Base-by-base conservation (phyloP, 2,113 vertebrate species). In the Thymallus thymallus region DNA sequence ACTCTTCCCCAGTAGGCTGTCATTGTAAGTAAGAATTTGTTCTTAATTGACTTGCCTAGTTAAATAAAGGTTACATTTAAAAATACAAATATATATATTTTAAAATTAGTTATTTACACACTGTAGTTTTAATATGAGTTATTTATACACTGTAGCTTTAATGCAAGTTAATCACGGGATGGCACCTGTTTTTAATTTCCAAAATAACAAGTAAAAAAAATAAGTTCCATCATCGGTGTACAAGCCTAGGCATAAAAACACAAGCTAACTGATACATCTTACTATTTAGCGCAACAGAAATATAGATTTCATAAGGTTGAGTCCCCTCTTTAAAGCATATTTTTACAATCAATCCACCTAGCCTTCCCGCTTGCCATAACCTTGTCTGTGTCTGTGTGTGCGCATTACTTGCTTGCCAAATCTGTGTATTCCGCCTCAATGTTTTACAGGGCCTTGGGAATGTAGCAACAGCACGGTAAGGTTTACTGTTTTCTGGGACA, bases 251-350 rank as follows among this genome's bases (percentile, higher is more conserved):
- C 30, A 73, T 71, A 79, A 78, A 66, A 73, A 70, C 72, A 41
- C 35, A 76, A 69, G 74, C 79, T 76, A 82, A 72, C 63, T 76
- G 79, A 84, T 80, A 77, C 77, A 70, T 84, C 72, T 83, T 75
- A 75, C 77, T 82, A 75, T 78, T 82, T 70, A 82, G 86, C 69
- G 30, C 68, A 56, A 75, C 68, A 80, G 68, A 88, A 74, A 82
- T 62, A 71, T 72, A 64, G 68, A 80, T 84, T 85, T 83, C 76
- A 82, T 75, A 87, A 91, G 83, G 88, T 85, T 81, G 60, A 86
- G 79, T 79, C 32, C 32, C 63, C 74, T 64, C 75, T 78, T 80
- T 77, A 75, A 75, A 86, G 76, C 70, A 75, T 84, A 69, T 89
- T 87, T 86, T 89, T 82, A 75, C 71, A 86, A 82, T 90, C 76